These are phyloP conservation scores for Tribolium castaneum DNA, from an alignment of 1,140 invertebrate species.

Conservation along the genomic window DNA sequence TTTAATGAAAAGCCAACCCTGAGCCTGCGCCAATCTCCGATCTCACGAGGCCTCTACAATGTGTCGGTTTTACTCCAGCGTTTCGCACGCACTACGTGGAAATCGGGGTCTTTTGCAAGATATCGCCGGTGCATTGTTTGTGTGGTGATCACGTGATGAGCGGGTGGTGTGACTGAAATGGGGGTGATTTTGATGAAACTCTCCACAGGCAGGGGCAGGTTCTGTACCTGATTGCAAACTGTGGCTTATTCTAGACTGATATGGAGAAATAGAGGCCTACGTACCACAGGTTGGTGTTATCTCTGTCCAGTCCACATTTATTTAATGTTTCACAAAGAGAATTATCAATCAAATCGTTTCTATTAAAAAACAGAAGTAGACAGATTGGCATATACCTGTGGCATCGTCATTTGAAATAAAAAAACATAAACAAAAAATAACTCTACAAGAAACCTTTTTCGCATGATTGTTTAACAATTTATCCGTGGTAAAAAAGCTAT, in stretches of 20 bases:
- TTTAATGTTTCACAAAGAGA: not conserved
- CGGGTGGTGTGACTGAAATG: not conserved
- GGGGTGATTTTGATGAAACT: not conserved
- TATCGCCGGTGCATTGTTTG: not conserved
- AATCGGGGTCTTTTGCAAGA: not conserved
- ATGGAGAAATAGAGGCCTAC: conserved; percentile 17
- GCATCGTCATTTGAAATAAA: too few species aligned
- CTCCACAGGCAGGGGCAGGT: not conserved
- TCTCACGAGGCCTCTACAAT: not conserved
- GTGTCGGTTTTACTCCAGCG: conserved; percentile 13
- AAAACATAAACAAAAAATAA: too few species aligned
- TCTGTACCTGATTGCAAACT: conserved; percentile 15
- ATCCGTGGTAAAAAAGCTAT: too few species aligned
- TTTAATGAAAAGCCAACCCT: not conserved
- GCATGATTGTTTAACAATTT: too few species aligned
- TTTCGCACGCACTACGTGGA: conserved; percentile 12
- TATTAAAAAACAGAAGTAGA: too few species aligned
- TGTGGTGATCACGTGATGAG: conserved; percentile 7
- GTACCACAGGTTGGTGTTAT: not conserved
- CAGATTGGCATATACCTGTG: too few species aligned
- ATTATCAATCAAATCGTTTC: not conserved
- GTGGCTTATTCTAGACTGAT: conserved; percentile 11
- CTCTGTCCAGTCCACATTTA: not conserved
- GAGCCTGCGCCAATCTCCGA: conserved; percentile 12
- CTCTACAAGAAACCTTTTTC: too few species aligned